phyloP scores from a whole-genome alignment of 2,113 vertebrate species.

The Ascaphus truei region DNA sequence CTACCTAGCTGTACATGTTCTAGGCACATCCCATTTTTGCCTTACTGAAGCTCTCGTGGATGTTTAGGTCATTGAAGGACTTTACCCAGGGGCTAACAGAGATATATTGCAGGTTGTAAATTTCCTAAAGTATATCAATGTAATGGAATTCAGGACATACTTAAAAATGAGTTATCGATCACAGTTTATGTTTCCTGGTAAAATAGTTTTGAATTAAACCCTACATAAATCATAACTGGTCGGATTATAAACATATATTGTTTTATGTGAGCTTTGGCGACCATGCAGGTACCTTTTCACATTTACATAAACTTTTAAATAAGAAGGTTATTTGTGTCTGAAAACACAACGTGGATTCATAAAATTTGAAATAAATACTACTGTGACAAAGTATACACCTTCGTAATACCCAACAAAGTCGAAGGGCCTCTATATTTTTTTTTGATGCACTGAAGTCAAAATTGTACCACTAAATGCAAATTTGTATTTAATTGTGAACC shows the following conservation, averaged over 20 bases:
- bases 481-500: no score
- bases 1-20: no score
- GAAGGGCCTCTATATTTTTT: no score
- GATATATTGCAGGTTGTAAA: neutral
- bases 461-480: no score
- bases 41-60: no score
- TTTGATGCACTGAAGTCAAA: no score
- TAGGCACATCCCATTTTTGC: no score
- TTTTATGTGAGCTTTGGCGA: constrained; percentile 9
- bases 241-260: no score
- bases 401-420: no score
- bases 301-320: neutral
- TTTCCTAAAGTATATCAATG: no score
- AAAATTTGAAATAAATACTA: neutral
- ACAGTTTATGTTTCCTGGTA: no score
- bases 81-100: neutral
- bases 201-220: neutral
- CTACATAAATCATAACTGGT: constrained; percentile 4
- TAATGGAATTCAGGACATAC: neutral
- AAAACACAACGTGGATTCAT: neutral
- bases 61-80: neutral
- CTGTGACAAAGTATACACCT: no score
- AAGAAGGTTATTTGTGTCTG: neutral
- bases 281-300: neutral
- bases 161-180: neutral